phyloP scores from a whole-genome alignment of 2,888 invertebrate genomes.

The Callyntrura guangdongensis region DNA sequence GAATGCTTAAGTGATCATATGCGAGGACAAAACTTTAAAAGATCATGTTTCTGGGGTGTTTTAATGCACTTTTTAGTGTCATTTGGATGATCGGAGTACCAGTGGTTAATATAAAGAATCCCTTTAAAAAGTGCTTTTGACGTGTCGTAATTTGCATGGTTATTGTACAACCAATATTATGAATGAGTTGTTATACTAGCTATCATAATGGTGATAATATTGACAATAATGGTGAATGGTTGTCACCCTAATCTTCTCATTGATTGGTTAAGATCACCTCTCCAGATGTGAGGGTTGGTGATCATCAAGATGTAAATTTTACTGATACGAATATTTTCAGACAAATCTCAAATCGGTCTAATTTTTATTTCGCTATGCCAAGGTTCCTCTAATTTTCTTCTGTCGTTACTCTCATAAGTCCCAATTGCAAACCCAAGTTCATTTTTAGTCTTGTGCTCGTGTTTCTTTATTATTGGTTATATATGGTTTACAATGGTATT shows the following conservation, averaged over 20 bases:
- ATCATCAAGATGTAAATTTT: not conserved
- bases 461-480: not conserved
- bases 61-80: slow-evolving; percentile 8
- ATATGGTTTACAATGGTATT: not conserved
- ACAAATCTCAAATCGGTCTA: not conserved
- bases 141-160: not conserved
- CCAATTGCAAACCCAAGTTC: not conserved
- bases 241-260: slow-evolving; percentile 5
- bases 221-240: not conserved
- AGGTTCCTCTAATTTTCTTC: not conserved
- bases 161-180: not conserved
- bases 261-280: slow-evolving; percentile 61
- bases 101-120: not conserved
- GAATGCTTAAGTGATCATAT: slow-evolving; percentile 20
- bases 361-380: not conserved
- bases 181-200: not conserved
- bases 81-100: not conserved
- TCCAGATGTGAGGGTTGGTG: not conserved
- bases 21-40: slow-evolving; percentile 11
- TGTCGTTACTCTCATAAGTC: not conserved
- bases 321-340: no score
- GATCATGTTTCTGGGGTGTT: slow-evolving; percentile 21
- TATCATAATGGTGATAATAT: not conserved
- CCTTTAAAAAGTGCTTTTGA: not conserved
- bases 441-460: not conserved